These are phyloP conservation scores for Eutolmus rufibarbis DNA, from an alignment of 2,888 invertebrate species.

Conservation along the genomic window DNA sequence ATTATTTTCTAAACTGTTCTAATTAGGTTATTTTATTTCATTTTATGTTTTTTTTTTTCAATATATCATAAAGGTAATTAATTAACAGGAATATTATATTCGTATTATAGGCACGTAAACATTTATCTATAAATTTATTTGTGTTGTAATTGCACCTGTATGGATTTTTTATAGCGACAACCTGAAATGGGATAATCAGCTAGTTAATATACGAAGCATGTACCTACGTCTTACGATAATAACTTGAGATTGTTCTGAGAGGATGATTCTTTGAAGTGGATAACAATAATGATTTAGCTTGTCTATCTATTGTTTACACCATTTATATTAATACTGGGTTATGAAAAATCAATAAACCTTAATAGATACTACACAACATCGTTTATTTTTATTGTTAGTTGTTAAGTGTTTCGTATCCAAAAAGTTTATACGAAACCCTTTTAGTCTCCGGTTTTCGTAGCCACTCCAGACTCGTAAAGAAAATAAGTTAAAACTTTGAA, in stretches of 20 bases:
- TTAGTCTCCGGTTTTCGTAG: too few species aligned
- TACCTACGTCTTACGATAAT: neutral
- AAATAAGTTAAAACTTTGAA: too few species aligned
- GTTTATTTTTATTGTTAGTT: too few species aligned
- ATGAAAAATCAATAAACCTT: too few species aligned
- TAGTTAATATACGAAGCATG: neutral
- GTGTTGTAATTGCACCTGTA: neutral
- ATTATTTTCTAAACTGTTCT: neutral
- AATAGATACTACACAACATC: too few species aligned
- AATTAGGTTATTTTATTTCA: neutral
- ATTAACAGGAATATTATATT: neutral
- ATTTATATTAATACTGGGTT: too few species aligned
- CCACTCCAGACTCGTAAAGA: too few species aligned
- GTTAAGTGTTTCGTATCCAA: too few species aligned
- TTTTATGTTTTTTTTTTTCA: neutral
- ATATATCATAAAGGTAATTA: neutral
- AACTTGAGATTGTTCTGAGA: neutral
- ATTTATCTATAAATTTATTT: neutral
- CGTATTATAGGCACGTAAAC: neutral
- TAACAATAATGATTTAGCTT: too few species aligned
- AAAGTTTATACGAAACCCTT: too few species aligned
- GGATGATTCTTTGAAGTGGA: too few species aligned
- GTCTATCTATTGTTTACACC: too few species aligned
- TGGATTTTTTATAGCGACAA: neutral
- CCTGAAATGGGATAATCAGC: neutral